These are phyloP conservation scores for Sphecodes monilicornis DNA, from an alignment of 2,888 invertebrate species.

Conservation along the genomic window DNA sequence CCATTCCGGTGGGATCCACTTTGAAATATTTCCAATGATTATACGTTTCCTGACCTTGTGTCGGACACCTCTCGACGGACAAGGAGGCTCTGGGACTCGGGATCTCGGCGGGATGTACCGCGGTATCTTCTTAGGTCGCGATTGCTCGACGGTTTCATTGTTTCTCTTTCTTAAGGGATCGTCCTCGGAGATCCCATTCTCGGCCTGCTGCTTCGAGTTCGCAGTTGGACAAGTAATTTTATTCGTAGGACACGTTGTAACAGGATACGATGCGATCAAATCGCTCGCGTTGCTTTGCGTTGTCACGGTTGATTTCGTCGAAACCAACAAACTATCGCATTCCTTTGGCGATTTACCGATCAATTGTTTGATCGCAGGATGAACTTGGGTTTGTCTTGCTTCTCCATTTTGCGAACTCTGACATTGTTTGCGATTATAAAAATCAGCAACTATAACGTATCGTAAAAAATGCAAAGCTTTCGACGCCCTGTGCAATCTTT, in stretches of 20 bases:
- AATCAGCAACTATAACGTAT: conserved; percentile 87
- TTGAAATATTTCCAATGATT: conserved; percentile 91
- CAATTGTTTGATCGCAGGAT: conserved; percentile 91
- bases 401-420: conserved; percentile 82
- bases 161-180: conserved; percentile 29
- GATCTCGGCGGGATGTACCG: conserved; percentile 82
- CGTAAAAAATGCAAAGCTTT: conserved; percentile 87
- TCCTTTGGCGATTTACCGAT: conserved; percentile 86
- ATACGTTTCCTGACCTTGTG: conserved; percentile 81
- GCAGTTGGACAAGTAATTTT: not conserved
- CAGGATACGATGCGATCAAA: not conserved
- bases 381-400: conserved; percentile 86
- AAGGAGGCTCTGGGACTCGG: conserved; percentile 69
- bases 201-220: conserved; percentile 2
- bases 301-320: conserved; percentile 7
- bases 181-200: not conserved
- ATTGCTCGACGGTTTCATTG: conserved; percentile 48
- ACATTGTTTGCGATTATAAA: conserved; percentile 87
- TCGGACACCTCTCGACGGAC: conserved; percentile 79
- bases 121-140: conserved; percentile 78
- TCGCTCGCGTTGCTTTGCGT: not conserved
- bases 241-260: not conserved
- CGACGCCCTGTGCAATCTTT: conserved; percentile 87
- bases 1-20: conserved; percentile 91
- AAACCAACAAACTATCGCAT: conserved; percentile 38